A percentile compares a stretch with the other conserved stretches of the same genome.
Conservation (phyloP, 2,888 invertebrate species). For the Coelogynopora nodosa region DNA sequence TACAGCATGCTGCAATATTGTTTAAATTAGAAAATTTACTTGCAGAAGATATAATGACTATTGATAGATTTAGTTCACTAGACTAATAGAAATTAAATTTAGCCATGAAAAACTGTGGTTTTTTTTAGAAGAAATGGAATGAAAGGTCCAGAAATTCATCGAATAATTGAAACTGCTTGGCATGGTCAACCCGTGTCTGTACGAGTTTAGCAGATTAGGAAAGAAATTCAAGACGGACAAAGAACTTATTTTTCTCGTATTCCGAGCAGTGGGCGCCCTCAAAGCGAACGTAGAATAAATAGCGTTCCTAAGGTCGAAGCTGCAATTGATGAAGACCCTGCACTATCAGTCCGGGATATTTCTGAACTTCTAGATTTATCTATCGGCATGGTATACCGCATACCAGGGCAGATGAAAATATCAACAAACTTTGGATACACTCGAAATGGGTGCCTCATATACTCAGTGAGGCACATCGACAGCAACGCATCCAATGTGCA, state of each 20-base stretch:
- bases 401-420: not conserved
- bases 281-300: not conserved
- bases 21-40: too few relatives aligned
- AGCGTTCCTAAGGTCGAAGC: too few relatives aligned
- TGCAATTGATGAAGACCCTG: not conserved
- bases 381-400: not conserved
- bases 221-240: constrained; percentile 7
- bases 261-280: not conserved
- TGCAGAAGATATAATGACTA: too few relatives aligned
- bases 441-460: not conserved
- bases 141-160: not conserved
- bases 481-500: not conserved
- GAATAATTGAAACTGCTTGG: not conserved
- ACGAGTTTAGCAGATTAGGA: not conserved
- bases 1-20: too few relatives aligned
- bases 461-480: not conserved
- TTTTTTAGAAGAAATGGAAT: not conserved
- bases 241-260: constrained; percentile 14
- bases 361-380: not conserved
- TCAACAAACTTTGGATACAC: not conserved
- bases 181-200: not conserved
- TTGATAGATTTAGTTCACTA: too few relatives aligned
- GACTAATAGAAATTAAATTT: not conserved
- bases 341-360: not conserved
- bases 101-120: not conserved